Conservation (phyloP, 2,113 vertebrate species). For the Scalopus aquaticus region DNA sequence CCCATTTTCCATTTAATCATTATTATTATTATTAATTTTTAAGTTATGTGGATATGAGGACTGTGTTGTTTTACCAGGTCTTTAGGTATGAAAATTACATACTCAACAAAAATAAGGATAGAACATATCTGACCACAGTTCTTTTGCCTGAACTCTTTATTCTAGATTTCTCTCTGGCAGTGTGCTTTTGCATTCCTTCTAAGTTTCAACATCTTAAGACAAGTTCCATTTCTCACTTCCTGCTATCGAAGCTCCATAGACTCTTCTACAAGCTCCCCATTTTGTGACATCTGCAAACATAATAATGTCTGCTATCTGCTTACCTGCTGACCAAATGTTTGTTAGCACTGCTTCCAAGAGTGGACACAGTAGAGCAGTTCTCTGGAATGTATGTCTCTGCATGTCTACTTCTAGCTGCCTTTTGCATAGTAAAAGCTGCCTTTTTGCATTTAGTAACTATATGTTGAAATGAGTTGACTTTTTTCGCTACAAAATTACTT, state of each 20-base stretch:
- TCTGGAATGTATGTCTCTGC: not conserved
- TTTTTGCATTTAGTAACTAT: not conserved
- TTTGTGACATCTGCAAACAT: not conserved
- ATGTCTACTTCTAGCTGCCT: not conserved
- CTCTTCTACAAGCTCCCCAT: not conserved
- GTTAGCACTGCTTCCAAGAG: not conserved
- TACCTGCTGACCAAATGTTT: not conserved
- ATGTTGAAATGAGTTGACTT: not conserved
- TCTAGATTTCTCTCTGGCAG: not conserved
- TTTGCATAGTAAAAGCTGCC: not conserved
- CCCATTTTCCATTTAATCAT: not conserved
- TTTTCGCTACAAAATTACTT: constrained; percentile 4
- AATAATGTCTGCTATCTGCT: not conserved
- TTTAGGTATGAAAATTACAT: not conserved
- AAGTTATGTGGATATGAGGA: not conserved
- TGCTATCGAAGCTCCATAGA: not conserved
- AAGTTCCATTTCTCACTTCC: not conserved
- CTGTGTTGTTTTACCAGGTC: not conserved
- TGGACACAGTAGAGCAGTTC: not conserved
- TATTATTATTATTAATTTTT: not conserved
- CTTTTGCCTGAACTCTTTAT: not conserved
- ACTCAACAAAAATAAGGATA: not conserved
- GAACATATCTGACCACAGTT: not conserved
- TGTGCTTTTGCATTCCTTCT: not conserved
- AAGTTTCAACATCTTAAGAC: not conserved